These are phyloP conservation scores for Gobiocypris rarus DNA, from an alignment of 2,113 vertebrate genomes.

Conservation along the genomic window DNA sequence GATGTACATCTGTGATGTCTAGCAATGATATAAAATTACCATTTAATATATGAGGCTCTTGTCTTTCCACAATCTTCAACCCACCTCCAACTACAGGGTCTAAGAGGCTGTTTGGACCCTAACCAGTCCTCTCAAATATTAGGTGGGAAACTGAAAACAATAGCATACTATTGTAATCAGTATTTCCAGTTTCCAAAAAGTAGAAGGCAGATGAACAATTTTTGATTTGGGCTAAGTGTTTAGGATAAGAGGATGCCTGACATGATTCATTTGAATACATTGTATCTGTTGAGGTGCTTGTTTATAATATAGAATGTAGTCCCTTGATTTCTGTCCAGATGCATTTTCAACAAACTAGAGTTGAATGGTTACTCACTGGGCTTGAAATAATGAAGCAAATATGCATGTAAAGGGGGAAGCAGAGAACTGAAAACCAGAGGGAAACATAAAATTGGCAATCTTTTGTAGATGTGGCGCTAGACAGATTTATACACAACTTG, in stretches of 20 bases:
- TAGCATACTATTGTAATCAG: conserved; percentile 25
- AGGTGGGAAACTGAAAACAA: conserved; percentile 9
- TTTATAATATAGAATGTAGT: not conserved
- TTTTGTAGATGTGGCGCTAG: conserved; percentile 32
- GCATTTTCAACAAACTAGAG: conserved; percentile 40
- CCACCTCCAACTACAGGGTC: conserved; percentile 26
- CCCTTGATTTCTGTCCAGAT: conserved; percentile 23
- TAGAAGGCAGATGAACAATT: not conserved
- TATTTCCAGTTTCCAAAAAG: not conserved
- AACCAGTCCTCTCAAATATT: conserved; percentile 6
- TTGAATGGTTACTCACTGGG: conserved; percentile 11
- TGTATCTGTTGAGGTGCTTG: not conserved
- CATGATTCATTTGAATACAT: not conserved
- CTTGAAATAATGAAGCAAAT: conserved; percentile 29
- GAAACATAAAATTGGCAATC: conserved; percentile 4
- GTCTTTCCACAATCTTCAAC: conserved; percentile 7
- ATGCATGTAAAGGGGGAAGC: not conserved
- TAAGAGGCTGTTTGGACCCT: conserved; percentile 23
- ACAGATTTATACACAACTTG: conserved; percentile 45
- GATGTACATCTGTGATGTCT: conserved; percentile 22
- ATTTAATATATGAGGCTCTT: conserved; percentile 3
- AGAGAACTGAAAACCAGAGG: conserved; percentile 21
- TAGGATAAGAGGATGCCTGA: not conserved
- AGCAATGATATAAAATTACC: conserved; percentile 18
- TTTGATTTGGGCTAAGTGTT: not conserved